phyloP scores from a whole-genome alignment of 2,797 vertebrate species.

The Muraenolepis orangiensis region DNA sequence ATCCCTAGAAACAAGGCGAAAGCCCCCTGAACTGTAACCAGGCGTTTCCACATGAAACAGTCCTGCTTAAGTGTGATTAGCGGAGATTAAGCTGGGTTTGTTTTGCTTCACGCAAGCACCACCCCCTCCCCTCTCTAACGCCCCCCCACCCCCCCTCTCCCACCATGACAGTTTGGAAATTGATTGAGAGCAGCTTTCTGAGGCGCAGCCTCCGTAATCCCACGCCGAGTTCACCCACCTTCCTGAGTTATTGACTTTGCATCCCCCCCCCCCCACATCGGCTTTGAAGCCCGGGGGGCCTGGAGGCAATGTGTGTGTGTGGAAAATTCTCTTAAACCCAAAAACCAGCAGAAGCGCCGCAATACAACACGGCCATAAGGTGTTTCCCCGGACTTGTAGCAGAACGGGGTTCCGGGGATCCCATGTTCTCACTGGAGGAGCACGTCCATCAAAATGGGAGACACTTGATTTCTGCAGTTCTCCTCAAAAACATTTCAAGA shows the following conservation, averaged over 20 bases:
- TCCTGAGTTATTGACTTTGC: conserved; percentile 62
- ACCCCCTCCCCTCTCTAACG: too few relatives aligned
- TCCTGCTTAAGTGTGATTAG: conserved; percentile 73
- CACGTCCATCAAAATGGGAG: too few relatives aligned
- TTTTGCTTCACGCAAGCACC: conserved; percentile 67
- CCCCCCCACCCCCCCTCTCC: too few relatives aligned
- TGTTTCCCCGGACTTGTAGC: conserved; percentile 41
- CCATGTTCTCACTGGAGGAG: neutral
- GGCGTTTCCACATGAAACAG: conserved; percentile 72
- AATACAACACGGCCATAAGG: conserved; percentile 26
- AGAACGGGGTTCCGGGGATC: conserved; percentile 26
- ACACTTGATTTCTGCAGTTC: too few relatives aligned
- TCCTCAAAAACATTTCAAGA: too few relatives aligned
- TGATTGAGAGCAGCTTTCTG: conserved; percentile 67
- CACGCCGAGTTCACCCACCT: conserved; percentile 64
- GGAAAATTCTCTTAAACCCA: conserved; percentile 38
- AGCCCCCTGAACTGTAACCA: conserved; percentile 66
- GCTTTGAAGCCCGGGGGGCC: conserved; percentile 44
- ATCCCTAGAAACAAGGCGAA: conserved; percentile 55
- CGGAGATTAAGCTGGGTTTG: conserved; percentile 72
- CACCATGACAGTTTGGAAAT: conserved; percentile 69
- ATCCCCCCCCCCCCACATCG: conserved; percentile 58
- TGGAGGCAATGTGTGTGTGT: conserved; percentile 26
- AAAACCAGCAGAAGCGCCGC: conserved; percentile 31
- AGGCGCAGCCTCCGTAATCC: conserved; percentile 62